Conservation (phyloP, 2,797 vertebrate species). For the Spinus pinus region DNA sequence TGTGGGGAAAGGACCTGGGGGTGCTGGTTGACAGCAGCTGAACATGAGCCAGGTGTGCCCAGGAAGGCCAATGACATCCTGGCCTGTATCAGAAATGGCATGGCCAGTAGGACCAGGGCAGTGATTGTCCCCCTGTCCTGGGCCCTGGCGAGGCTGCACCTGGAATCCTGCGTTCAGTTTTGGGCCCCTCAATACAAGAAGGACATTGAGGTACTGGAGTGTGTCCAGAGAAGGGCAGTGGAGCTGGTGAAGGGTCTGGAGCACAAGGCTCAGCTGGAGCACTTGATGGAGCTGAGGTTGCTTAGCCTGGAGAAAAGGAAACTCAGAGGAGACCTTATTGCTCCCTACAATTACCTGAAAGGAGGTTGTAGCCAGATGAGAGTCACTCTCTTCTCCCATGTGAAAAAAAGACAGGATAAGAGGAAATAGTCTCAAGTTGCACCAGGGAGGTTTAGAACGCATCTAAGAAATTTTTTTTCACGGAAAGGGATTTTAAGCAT, state of each 20-base stretch:
- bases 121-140: background rate
- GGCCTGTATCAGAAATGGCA: accelerated
- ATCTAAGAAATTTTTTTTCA: accelerated
- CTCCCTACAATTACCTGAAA: background rate
- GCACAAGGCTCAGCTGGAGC: background rate
- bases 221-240: background rate
- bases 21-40: background rate
- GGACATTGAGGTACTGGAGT: background rate
- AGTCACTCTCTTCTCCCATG: accelerated
- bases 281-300: background rate
- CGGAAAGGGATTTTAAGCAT: background rate
- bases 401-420: background rate
- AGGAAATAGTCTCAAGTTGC: background rate
- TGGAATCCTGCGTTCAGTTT: background rate
- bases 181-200: background rate
- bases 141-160: background rate
- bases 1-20: accelerated
- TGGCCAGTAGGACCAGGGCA: background rate
- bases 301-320: background rate
- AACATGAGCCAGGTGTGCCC: background rate
- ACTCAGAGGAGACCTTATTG: background rate
- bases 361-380: background rate
- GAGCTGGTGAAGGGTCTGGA: background rate
- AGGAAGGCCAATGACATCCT: background rate
- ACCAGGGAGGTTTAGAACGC: background rate